A percentile compares a stretch with the other conserved stretches of the same genome.
Evolutionary conservation across 2,888 invertebrate genomes (phyloP).

Genomic region (Stenichneumon culpator): DNA sequence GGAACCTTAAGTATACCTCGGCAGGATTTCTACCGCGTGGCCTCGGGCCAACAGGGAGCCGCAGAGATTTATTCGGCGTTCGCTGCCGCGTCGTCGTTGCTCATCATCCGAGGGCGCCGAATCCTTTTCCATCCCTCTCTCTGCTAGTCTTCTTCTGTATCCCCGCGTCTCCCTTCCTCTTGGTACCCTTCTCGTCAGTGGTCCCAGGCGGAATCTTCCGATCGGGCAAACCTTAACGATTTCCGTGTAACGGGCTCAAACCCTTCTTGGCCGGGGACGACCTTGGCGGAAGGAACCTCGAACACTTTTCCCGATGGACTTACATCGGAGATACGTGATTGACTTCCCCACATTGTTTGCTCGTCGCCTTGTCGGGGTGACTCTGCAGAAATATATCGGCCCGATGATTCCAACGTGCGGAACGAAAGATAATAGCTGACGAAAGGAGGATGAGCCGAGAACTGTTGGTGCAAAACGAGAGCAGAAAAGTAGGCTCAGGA

Average conservation of each 20-base stretch:
- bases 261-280: conserved; percentile 29
- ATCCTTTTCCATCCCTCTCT: conserved; percentile 68
- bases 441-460: conserved; percentile 43
- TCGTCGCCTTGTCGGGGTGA: neutral
- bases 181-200: conserved; percentile 48
- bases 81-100: conserved; percentile 72
- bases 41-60: conserved; percentile 84
- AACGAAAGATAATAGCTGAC: conserved; percentile 19
- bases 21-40: conserved; percentile 62
- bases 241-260: conserved; percentile 78
- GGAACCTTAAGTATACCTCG: conserved; percentile 70
- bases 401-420: conserved; percentile 25
- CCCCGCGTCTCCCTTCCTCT: conserved; percentile 48
- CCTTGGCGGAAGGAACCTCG: conserved; percentile 10
- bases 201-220: conserved; percentile 71
- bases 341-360: neutral
- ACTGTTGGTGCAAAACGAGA: conserved; percentile 39
- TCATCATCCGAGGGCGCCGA: conserved; percentile 73
- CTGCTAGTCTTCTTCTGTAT: conserved; percentile 56
- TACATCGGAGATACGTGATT: conserved; percentile 22
- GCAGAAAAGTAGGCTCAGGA: conserved; percentile 1
- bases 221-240: conserved; percentile 76
- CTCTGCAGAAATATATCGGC: neutral
- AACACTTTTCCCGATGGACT: conserved; percentile 32
- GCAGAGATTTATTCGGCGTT: conserved; percentile 84